Conservation (phyloP, 2,113 vertebrate species). For the Lipophrys pholis region DNA sequence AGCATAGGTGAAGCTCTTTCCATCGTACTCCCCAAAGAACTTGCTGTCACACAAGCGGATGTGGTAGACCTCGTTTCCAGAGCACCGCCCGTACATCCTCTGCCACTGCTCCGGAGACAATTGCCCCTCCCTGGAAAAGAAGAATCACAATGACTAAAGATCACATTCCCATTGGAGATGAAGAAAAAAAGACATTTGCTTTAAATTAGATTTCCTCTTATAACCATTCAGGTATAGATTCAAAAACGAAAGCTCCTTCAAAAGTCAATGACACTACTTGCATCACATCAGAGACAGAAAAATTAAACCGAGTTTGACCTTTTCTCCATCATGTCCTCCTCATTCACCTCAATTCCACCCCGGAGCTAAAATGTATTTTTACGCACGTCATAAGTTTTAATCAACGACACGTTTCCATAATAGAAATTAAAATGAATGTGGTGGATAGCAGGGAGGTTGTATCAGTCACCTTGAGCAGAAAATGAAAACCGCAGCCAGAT, state of each 20-base stretch:
- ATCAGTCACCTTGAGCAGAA: slow-evolving; percentile 31
- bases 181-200: neutral
- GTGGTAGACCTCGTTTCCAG: slow-evolving; percentile 96
- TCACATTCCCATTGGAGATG: too few species aligned
- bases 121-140: slow-evolving; percentile 91
- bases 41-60: slow-evolving; percentile 96
- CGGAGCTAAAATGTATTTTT: neutral
- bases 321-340: neutral
- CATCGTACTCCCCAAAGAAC: slow-evolving; percentile 96
- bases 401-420: slow-evolving; percentile 3
- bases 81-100: slow-evolving; percentile 94
- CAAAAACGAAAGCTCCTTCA: neutral
- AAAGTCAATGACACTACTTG: neutral
- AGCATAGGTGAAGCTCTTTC: slow-evolving; percentile 97
- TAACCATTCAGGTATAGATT: neutral
- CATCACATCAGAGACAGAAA: slow-evolving; percentile 4
- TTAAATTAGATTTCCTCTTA: neutral
- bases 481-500: slow-evolving; percentile 10
- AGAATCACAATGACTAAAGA: neutral
- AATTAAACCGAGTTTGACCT: neutral
- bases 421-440: slow-evolving; percentile 31
- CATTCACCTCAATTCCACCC: neutral
- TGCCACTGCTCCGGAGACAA: slow-evolving; percentile 97
- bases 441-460: slow-evolving; percentile 1
- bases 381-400: slow-evolving; percentile 19